phyloP scores from a whole-genome alignment of 2,797 vertebrate species.

The Leptoclinus maculatus region DNA sequence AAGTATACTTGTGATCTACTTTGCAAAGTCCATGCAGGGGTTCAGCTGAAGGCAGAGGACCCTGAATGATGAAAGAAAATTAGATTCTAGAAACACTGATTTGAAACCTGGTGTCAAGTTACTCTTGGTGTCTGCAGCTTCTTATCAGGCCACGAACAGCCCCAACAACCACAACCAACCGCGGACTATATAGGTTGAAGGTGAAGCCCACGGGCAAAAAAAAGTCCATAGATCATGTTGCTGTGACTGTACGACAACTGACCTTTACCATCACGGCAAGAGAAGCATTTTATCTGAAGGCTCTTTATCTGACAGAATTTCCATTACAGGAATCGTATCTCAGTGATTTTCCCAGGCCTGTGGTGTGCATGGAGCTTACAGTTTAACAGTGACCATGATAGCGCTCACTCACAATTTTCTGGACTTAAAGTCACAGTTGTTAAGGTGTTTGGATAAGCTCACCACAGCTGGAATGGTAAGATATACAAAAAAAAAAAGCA shows the following conservation, averaged over 20 bases:
- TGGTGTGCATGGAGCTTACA: slow-evolving; percentile 16
- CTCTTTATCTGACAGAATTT: slow-evolving; percentile 35
- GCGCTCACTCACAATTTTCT: slow-evolving; percentile 24
- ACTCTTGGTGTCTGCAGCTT: neutral
- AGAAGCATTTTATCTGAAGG: slow-evolving; percentile 38
- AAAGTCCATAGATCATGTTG: neutral
- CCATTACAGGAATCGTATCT: slow-evolving; percentile 18
- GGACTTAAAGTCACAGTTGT: slow-evolving; percentile 23
- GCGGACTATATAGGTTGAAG: neutral
- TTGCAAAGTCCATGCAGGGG: neutral
- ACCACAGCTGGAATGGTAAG: slow-evolving; percentile 52
- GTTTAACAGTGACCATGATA: slow-evolving; percentile 38
- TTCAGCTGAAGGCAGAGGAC: slow-evolving; percentile 1
- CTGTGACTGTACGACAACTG: neutral
- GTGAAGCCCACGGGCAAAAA: neutral
- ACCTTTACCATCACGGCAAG: slow-evolving; percentile 45
- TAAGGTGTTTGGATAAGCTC: slow-evolving; percentile 33
- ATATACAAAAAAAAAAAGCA: slow-evolving; percentile 50
- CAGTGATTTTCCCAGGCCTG: slow-evolving; percentile 19
- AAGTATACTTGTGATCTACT: neutral
- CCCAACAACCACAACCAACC: neutral
- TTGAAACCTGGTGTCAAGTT: neutral
- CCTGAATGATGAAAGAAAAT: neutral
- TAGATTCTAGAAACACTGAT: neutral
- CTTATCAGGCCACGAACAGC: neutral